Evolutionary conservation across 1,140 invertebrate species (phyloP), one percentile per base, ranked within the genome.

Genomic region (Antheraea pernyi): DNA sequence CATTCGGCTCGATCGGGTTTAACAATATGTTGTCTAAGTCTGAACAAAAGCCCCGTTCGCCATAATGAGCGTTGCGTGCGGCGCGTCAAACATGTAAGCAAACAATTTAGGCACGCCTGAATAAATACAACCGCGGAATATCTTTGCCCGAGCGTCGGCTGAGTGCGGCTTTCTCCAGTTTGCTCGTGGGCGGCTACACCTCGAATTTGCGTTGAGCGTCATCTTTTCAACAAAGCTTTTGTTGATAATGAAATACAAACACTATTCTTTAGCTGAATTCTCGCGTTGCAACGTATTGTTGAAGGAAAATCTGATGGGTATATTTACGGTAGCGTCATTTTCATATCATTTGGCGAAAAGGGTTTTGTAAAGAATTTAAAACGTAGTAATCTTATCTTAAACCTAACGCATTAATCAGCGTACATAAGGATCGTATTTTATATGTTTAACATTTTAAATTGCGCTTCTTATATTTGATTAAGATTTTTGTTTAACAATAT

Each of bases 101-200:
- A 92, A 92, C 90, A 91, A 91, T 89, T 92, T 91, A 85, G 86
- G 85, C 82, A 91, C 90, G 90, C 84, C 90, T 92, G 90, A 91
- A 83, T 90, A 92, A 92, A 92, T 91, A 92, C 86, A 79, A 89
- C 81, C 83, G 83, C 77, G 87, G 89, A 89, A 92, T 92, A 92
- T 90, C 88, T 89, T 86, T 79, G 84, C 83, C 80, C 75, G 81
- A 80, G 82, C 81, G 78, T 60, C 80, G 79, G 79, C 80, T 75
- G 76, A 82, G 81, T 86, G 83, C 80, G 85, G 86, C 86, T 86
- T 80, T 85, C 69, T 76, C 74, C 72, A 69, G 73, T 76, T 79
- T 76, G 64, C 70, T 75, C 73, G 81, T 85, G 81, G 82, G 83
- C 80, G 80, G 80, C 78, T 83, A 77, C 83, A 81, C 72, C 81